Evolutionary conservation across 2,888 invertebrate species (phyloP).

Genomic region (Nycteola revayana): DNA sequence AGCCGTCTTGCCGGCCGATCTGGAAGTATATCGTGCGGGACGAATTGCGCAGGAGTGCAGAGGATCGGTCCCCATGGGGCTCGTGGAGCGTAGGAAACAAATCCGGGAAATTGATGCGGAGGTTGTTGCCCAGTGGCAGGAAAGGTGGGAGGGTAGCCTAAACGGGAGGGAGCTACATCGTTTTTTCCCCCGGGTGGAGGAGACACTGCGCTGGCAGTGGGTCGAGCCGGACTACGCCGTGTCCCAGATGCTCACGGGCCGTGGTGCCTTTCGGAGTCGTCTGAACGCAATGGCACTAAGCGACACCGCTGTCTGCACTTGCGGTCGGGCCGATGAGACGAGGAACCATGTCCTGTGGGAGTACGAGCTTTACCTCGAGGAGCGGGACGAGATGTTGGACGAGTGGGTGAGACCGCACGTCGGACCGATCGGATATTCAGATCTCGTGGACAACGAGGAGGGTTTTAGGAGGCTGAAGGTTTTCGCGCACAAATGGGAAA

Average conservation of each 20-base stretch:
- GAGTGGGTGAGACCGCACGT: neutral
- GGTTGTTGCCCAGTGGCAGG: too few species aligned
- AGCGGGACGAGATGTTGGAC: neutral
- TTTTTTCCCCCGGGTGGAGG: neutral
- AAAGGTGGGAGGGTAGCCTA: neutral
- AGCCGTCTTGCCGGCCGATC: conserved; percentile 17
- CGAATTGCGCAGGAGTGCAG: conserved; percentile 1
- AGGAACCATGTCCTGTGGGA: neutral
- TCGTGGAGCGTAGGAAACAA: neutral
- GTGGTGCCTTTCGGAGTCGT: neutral
- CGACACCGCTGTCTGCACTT: neutral
- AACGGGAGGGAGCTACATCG: neutral
- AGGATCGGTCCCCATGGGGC: neutral
- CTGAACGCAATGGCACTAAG: neutral
- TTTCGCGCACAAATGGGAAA: too few species aligned
- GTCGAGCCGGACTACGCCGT: neutral
- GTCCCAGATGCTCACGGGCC: neutral
- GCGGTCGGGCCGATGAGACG: neutral
- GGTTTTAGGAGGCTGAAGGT: too few species aligned
- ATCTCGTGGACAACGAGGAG: too few species aligned
- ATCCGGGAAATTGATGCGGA: neutral
- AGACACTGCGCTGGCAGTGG: neutral
- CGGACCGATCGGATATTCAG: too few species aligned
- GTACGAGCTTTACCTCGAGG: neutral
- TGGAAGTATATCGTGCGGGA: conserved; percentile 12